Percentiles rank a stretch among this genome's conserved stretches.
These are phyloP conservation scores for Seladonia tumulorum DNA, from an alignment of 2,888 invertebrate genomes.

Conservation along the genomic window DNA sequence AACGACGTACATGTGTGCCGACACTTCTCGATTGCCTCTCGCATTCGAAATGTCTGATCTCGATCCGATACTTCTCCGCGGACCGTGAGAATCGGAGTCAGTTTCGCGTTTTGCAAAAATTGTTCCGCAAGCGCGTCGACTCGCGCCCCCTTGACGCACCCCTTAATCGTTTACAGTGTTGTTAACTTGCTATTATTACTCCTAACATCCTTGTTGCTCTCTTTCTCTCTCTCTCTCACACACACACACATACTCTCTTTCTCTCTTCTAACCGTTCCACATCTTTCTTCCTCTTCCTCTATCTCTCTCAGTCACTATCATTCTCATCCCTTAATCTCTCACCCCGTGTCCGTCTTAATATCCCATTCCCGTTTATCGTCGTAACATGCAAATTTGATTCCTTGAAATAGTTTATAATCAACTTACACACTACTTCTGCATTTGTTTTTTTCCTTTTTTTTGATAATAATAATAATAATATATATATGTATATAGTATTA, in stretches of 20 bases:
- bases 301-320: neutral
- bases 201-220: slow-evolving; percentile 40
- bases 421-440: slow-evolving; percentile 71
- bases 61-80: neutral
- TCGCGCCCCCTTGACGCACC: slow-evolving; percentile 72
- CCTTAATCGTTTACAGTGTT: slow-evolving; percentile 76
- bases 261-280: neutral
- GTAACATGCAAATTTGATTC: slow-evolving; percentile 80
- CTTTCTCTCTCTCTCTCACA: neutral
- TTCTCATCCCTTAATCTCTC: slow-evolving; percentile 15
- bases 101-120: neutral
- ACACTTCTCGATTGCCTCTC: slow-evolving; percentile 4
- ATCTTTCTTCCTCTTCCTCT: neutral
- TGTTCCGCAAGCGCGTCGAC: slow-evolving; percentile 46
- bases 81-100: neutral
- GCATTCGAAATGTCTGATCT: neutral
- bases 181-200: slow-evolving; percentile 68
- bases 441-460: slow-evolving; percentile 50
- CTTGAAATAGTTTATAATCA: slow-evolving; percentile 72
- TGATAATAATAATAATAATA: slow-evolving; percentile 68
- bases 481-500: slow-evolving; percentile 34
- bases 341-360: neutral
- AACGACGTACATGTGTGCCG: neutral
- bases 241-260: neutral
- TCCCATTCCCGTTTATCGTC: slow-evolving; percentile 58